These are phyloP conservation scores for Zoanthus sansibaricus DNA, from an alignment of 92 coral and sea anemone species.

Conservation along the genomic window DNA sequence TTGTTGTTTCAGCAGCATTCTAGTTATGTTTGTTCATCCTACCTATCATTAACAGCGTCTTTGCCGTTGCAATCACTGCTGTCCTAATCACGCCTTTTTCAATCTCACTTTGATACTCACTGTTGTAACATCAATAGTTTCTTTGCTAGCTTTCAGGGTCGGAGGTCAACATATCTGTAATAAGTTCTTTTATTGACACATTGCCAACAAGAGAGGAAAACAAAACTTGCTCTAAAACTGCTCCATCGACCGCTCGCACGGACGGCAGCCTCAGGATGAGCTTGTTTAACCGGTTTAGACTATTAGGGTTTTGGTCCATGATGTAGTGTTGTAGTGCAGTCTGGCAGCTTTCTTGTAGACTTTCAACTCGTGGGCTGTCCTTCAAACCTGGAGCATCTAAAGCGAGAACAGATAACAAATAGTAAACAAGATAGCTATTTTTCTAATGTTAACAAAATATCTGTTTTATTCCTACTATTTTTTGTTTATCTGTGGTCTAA, in stretches of 20 bases:
- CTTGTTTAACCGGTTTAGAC: slow-evolving; percentile 24
- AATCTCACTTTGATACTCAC: no score
- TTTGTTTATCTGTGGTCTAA: no score
- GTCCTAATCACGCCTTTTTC: no score
- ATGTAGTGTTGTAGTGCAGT: slow-evolving; percentile 37
- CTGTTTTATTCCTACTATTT: no score
- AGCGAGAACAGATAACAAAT: not conserved
- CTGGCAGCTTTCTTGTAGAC: slow-evolving; percentile 31
- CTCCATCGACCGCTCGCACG: slow-evolving; percentile 42
- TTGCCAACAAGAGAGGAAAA: slow-evolving; percentile 42
- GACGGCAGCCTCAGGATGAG: slow-evolving; percentile 37
- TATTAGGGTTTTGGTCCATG: slow-evolving; percentile 13
- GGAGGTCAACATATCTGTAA: slow-evolving; percentile 41
- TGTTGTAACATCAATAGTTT: not conserved
- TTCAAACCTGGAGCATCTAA: slow-evolving; percentile 35
- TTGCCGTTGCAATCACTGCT: no score
- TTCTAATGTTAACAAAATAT: no score
- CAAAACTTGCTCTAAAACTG: slow-evolving; percentile 18
- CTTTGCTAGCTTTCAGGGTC: slow-evolving; percentile 12
- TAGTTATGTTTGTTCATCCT: no score
- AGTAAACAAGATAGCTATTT: no score
- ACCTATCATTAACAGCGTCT: no score
- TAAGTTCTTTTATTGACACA: slow-evolving; percentile 30
- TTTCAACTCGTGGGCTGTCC: not conserved
- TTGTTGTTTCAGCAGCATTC: no score